These are phyloP conservation scores for Iguana delicatissima DNA, from an alignment of 2,797 vertebrate genomes.

Conservation along the genomic window DNA sequence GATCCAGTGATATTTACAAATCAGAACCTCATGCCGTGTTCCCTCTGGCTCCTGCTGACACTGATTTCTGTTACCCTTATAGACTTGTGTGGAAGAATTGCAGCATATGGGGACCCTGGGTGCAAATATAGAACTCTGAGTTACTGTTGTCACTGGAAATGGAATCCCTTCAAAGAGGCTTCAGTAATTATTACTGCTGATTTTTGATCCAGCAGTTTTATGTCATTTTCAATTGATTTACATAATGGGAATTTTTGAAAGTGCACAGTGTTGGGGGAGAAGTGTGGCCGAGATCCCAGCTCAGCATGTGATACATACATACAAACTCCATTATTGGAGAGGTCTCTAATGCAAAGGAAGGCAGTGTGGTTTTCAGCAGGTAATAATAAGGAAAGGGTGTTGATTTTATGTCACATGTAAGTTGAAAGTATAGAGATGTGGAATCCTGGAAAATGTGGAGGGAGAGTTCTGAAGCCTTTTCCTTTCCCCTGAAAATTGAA, in stretches of 20 bases:
- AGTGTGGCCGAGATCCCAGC: constrained; percentile 46
- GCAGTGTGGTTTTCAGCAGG: constrained; percentile 30
- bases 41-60: constrained; percentile 59
- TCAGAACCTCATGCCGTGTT: background rate
- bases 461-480: too few species aligned
- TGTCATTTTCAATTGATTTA: constrained; percentile 47
- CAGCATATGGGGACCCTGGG: background rate
- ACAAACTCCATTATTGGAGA: constrained; percentile 32
- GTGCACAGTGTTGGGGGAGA: constrained; percentile 48
- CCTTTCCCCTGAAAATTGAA: too few species aligned
- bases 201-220: constrained; percentile 56
- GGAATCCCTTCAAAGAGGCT: constrained; percentile 44
- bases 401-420: background rate
- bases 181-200: constrained; percentile 54
- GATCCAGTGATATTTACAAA: constrained; percentile 72
- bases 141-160: constrained; percentile 29
- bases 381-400: background rate
- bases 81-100: constrained; percentile 24
- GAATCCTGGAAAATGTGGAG: too few species aligned
- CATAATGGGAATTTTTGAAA: constrained; percentile 50
- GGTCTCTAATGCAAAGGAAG: constrained; percentile 22
- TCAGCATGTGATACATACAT: constrained; percentile 32
- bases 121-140: constrained; percentile 52
- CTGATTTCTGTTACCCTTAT: background rate
- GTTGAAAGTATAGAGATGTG: too few species aligned